Percentiles rank a stretch among this genome's conserved stretches.
Evolutionary conservation across 2,888 invertebrate genomes (phyloP).

Genomic region (Caenorhabditis angaria): DNA sequence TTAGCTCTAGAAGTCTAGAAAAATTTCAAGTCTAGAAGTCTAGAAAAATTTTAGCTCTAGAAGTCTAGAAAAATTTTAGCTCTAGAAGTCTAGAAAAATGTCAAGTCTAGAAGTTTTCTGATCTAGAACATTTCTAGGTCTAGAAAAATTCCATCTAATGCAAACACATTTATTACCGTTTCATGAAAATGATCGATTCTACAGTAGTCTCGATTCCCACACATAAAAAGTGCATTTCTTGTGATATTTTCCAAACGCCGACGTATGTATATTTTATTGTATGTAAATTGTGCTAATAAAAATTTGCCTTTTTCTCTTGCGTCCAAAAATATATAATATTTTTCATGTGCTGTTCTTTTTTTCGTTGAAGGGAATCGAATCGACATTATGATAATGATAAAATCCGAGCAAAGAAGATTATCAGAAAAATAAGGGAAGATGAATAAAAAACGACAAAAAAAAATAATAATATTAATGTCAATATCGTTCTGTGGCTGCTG

Average conservation of each 20-base stretch:
- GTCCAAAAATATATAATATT: neutral
- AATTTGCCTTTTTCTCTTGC: neutral
- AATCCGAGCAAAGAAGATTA: slow-evolving; percentile 2
- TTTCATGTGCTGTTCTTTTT: neutral
- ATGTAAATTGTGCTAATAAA: slow-evolving; percentile 2
- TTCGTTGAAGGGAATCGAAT: neutral
- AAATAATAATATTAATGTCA: neutral
- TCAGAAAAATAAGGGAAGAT: too few relatives aligned
- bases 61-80: too few relatives aligned
- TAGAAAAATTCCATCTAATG: neutral
- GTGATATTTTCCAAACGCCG: neutral
- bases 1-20: too few relatives aligned
- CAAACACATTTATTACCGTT: neutral
- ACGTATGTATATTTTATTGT: neutral
- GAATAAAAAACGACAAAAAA: neutral
- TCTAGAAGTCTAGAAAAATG: too few relatives aligned
- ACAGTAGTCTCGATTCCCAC: neutral
- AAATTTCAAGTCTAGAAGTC: too few relatives aligned
- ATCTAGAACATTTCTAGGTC: too few relatives aligned
- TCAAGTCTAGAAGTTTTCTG: too few relatives aligned
- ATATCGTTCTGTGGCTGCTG: neutral
- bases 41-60: too few relatives aligned
- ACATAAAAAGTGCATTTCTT: neutral
- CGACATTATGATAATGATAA: neutral
- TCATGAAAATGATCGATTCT: neutral